phyloP scores from a whole-genome alignment of 2,888 invertebrate genomes.

The Acrocera orbiculus region DNA sequence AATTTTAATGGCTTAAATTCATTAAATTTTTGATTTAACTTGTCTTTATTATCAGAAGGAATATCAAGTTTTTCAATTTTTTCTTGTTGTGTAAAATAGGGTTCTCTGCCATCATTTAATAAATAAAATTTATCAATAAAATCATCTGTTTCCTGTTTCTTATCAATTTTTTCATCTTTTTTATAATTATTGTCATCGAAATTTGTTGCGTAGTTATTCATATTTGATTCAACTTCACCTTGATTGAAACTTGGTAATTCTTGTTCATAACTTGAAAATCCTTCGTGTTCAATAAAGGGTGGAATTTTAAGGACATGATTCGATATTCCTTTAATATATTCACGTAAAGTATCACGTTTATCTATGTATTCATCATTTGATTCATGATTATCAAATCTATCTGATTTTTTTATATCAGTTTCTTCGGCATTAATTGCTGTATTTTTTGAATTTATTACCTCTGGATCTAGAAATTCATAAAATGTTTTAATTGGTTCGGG shows the following conservation, averaged over 20 bases:
- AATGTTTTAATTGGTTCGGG: conserved; percentile 9
- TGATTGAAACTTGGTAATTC: background rate
- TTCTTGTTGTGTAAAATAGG: too few species aligned
- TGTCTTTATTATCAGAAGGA: too few species aligned
- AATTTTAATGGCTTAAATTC: too few species aligned
- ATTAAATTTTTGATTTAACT: too few species aligned
- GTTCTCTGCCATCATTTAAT: conserved; percentile 13
- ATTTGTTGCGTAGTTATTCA: too few species aligned
- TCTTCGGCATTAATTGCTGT: conserved; percentile 7
- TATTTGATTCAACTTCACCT: background rate
- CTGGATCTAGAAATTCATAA: conserved; percentile 12
- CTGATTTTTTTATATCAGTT: background rate
- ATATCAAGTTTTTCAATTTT: too few species aligned
- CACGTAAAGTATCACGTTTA: conserved; percentile 13
- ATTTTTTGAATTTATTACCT: conserved; percentile 10
- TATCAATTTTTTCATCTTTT: background rate
- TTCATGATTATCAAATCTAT: background rate
- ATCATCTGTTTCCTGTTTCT: conserved; percentile 4
- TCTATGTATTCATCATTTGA: background rate
- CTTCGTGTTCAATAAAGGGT: too few species aligned
- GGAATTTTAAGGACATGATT: conserved; percentile 1
- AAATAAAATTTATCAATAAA: conserved; percentile 14
- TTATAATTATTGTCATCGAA: background rate
- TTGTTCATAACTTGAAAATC: too few species aligned
- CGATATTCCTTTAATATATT: conserved; percentile 15